Evolutionary conservation across 2,888 invertebrate genomes (phyloP).

Genomic region (Caenorhabditis uteleia): DNA sequence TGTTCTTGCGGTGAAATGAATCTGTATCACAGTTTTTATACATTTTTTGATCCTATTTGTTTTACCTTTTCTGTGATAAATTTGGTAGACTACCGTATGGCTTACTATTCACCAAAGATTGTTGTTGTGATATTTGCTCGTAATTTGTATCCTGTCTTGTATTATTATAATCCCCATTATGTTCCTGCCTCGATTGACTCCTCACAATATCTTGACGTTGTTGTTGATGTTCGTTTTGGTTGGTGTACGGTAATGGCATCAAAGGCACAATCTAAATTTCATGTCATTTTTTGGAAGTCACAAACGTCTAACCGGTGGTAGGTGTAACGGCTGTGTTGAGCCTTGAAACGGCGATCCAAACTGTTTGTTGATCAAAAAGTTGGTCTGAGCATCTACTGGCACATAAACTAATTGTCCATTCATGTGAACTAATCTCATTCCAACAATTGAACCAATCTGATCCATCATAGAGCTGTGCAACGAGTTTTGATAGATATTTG

Average conservation of each 20-base stretch:
- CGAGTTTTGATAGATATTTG: conserved; percentile 27
- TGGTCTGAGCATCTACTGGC: conserved; percentile 55
- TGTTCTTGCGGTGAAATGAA: conserved; percentile 33
- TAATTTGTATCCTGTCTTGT: too few relatives aligned
- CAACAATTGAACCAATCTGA: conserved; percentile 50
- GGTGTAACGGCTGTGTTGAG: neutral
- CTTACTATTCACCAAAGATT: conserved; percentile 3
- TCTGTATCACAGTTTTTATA: conserved; percentile 2
- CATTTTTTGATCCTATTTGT: too few relatives aligned
- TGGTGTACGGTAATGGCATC: too few relatives aligned
- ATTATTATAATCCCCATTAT: too few relatives aligned
- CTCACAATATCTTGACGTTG: too few relatives aligned
- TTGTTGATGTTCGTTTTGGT: too few relatives aligned
- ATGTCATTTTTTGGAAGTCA: too few relatives aligned
- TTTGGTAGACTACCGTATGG: conserved; percentile 34
- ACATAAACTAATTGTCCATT: conserved; percentile 49
- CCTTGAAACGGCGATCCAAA: conserved; percentile 28
- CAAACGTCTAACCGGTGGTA: conserved; percentile 15
- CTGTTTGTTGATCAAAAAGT: conserved; percentile 53
- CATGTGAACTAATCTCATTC: conserved; percentile 41
- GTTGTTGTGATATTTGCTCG: too few relatives aligned
- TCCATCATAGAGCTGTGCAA: conserved; percentile 49
- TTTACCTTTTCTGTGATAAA: conserved; percentile 18
- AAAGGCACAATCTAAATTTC: too few relatives aligned
- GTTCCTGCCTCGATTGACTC: too few relatives aligned